Percentiles rank a stretch among this genome's conserved stretches.
Evolutionary conservation across 1,140 invertebrate species (phyloP).

Genomic region (Ridgeia piscesae): DNA sequence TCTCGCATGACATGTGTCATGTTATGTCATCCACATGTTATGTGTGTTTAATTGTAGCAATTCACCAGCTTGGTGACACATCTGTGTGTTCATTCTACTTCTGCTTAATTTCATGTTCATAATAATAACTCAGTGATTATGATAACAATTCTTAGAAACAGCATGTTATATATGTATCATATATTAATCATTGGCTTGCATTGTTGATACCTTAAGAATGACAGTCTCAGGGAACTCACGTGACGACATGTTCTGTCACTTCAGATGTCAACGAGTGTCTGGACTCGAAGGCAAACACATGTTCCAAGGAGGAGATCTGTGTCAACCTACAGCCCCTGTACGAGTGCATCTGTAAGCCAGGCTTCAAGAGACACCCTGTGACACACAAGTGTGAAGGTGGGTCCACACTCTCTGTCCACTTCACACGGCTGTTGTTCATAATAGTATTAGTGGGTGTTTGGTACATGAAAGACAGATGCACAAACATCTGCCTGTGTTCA

Average conservation of each 20-base stretch:
- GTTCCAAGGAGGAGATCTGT: not conserved
- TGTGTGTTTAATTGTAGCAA: too few relatives aligned
- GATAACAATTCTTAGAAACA: too few relatives aligned
- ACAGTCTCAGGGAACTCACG: too few relatives aligned
- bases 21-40: not conserved
- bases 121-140: too few relatives aligned
- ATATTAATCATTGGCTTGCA: too few relatives aligned
- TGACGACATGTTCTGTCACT: not conserved
- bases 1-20: too few relatives aligned
- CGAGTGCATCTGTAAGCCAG: slow-evolving; percentile 9
- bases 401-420: not conserved
- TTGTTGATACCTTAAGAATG: too few relatives aligned
- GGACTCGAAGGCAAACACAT: not conserved
- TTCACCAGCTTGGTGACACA: too few relatives aligned
- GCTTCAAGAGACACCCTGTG: not conserved
- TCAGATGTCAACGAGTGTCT: slow-evolving; percentile 15
- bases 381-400: not conserved
- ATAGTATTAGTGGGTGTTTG: not conserved
- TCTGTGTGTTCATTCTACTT: too few relatives aligned
- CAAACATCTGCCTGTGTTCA: not conserved
- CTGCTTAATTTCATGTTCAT: too few relatives aligned
- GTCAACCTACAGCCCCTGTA: not conserved
- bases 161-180: too few relatives aligned
- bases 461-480: not conserved
- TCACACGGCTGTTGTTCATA: not conserved